Evolutionary conservation across 1,140 invertebrate species (phyloP), one percentile per base, ranked within the genome.

Genomic region (Piezodorus guildinii): DNA sequence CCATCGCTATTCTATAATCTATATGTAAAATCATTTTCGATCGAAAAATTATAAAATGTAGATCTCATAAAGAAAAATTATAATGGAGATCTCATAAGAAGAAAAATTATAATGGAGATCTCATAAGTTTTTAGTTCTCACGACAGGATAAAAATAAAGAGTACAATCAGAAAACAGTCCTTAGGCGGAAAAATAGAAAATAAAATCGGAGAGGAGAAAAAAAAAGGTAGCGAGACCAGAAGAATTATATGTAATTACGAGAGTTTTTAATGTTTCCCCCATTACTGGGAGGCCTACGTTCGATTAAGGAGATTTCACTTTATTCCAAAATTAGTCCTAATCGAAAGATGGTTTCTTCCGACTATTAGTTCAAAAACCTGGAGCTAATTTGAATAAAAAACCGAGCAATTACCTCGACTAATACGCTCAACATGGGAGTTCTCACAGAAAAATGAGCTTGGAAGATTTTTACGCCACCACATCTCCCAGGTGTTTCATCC

Each of bases 261-360:
- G 52, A 27, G 17, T 27, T 56, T 16, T 56, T 23, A 56, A 56
- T 56, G 17, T 56, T 56, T 56, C 46, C 52, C n/a, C 52, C 52
- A 56, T 56, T 56, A 56, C 52, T 25, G 9, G 2, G 21, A 5
- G 46, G 10, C 45, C 46, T 49, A 9, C 6, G 46, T 25, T 25
- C 52, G 52, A 56, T 56, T 56, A 56, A 56, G 23, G 34, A 23
- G 3, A 27, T 56, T 56, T 56, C 52, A 56, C 21, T 25, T 56
- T 56, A 56, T 56, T 56, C 23, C 52, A 16, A 56, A 56, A 56
- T 56, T 56, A 56, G 21, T 8, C 52, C 14, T 56, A 56, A 56
- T 56, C 19, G 52, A 5, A 10, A 6, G 21, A 12, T n/a, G 51
- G n/a, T 56, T 25, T 56, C 52, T 25, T 23, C 19, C 23, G 17